A percentile compares a stretch with the other conserved stretches of the same genome.
Conservation (phyloP, 2,113 vertebrate species). For the Phrynosoma blainvillii region DNA sequence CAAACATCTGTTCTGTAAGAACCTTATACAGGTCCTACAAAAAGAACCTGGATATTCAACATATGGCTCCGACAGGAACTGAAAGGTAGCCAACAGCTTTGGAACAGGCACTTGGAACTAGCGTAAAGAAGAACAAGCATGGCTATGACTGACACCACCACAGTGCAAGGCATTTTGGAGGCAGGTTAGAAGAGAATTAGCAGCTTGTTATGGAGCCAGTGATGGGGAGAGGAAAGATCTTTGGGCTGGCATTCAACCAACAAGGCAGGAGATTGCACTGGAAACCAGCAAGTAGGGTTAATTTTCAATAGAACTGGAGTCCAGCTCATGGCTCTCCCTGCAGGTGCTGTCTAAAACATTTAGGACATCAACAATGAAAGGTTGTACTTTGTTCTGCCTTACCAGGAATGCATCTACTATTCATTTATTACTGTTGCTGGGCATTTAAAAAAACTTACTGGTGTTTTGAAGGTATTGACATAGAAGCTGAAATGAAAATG, state of each 20-base stretch:
- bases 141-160: neutral
- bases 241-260: neutral
- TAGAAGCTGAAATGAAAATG: neutral
- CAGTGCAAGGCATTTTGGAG: neutral
- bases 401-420: neutral
- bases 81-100: constrained; percentile 21
- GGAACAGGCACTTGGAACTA: neutral
- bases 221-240: neutral
- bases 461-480: neutral
- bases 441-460: neutral
- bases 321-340: neutral
- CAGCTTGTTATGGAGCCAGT: neutral
- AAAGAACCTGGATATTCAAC: constrained; percentile 42
- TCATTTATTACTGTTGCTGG: neutral
- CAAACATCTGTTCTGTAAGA: constrained; percentile 59
- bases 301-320: neutral
- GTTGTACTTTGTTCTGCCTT: neutral
- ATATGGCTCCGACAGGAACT: constrained; percentile 29
- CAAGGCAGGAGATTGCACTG: neutral
- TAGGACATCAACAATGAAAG: neutral
- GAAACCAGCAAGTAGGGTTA: neutral
- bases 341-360: neutral
- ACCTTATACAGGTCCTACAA: constrained; percentile 12
- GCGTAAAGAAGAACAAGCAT: neutral
- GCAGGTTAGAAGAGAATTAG: neutral